Conservation (phyloP, 1,140 invertebrate genomes). For the Melitaea cinxia region DNA sequence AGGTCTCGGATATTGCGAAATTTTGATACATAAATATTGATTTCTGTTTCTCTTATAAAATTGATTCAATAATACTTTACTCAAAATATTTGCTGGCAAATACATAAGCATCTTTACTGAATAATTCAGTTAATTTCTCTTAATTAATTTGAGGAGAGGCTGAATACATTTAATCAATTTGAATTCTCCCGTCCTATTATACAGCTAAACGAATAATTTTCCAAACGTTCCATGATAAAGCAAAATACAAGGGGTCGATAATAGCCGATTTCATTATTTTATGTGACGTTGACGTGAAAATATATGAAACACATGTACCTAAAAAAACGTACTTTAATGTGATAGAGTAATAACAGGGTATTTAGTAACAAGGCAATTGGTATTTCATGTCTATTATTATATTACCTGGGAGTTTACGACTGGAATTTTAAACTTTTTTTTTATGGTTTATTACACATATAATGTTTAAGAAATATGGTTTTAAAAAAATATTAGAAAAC, state of each 20-base stretch:
- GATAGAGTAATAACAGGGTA: background rate
- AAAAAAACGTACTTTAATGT: slow-evolving; percentile 6
- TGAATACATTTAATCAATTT: slow-evolving; percentile 2
- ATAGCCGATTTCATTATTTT: slow-evolving; percentile 9
- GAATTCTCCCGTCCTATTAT: background rate
- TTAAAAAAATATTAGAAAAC: no score
- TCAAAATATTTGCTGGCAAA: background rate
- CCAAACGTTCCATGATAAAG: slow-evolving; percentile 6
- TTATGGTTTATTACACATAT: no score
- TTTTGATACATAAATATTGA: no score
- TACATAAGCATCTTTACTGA: background rate
- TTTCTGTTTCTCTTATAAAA: no score
- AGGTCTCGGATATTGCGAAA: no score
- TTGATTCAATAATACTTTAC: background rate
- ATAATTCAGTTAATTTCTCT: slow-evolving; percentile 3
- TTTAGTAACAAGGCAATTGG: slow-evolving; percentile 3
- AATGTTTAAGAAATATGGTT: no score
- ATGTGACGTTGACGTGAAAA: slow-evolving; percentile 2
- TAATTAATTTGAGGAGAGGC: background rate
- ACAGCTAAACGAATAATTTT: slow-evolving; percentile 5
- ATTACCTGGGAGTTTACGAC: no score
- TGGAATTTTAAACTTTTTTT: no score
- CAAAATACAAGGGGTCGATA: slow-evolving; percentile 14
- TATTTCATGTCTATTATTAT: background rate
- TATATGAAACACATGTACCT: slow-evolving; percentile 8